Conservation (phyloP, 2,113 vertebrate species). For the Pipa parva region DNA sequence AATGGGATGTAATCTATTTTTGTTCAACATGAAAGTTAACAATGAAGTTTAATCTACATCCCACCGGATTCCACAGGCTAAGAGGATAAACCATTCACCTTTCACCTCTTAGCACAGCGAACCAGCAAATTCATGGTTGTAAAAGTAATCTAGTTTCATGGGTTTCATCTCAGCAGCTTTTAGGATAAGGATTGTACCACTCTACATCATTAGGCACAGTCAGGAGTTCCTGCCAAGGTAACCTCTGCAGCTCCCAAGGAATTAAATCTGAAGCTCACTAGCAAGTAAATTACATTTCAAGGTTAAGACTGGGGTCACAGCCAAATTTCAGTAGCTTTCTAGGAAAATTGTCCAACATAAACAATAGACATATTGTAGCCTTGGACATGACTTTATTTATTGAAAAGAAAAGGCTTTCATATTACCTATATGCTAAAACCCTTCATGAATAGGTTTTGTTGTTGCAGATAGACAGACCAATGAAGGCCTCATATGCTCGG, state of each 20-base stretch:
- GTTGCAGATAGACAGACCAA: too few species aligned
- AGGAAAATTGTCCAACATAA: neutral
- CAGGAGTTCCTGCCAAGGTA: constrained; percentile 19
- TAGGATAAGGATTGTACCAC: constrained; percentile 10
- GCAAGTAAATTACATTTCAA: constrained; percentile 16
- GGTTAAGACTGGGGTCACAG: constrained; percentile 35
- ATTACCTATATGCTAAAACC: too few species aligned
- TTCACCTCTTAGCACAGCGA: constrained; percentile 17
- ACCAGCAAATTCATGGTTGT: constrained; percentile 19
- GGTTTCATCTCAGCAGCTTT: constrained; percentile 24
- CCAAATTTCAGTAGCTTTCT: constrained; percentile 3
- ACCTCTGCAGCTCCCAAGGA: neutral
- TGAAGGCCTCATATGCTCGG: too few species aligned
- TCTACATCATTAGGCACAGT: constrained; percentile 26
- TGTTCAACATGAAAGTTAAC: constrained; percentile 10
- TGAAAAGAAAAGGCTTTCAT: too few species aligned
- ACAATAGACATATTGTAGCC: neutral
- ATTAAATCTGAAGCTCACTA: constrained; percentile 15
- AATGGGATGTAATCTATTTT: neutral
- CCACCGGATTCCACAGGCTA: neutral
- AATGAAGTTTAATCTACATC: constrained; percentile 16
- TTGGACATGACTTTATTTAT: neutral
- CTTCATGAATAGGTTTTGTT: too few species aligned
- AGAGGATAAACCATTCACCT: constrained; percentile 32
- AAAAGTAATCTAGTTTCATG: constrained; percentile 37